Percentiles rank a stretch among this genome's conserved stretches.
Evolutionary conservation across 1,140 invertebrate species (phyloP).

Genomic region (Monochamus saltuarius): DNA sequence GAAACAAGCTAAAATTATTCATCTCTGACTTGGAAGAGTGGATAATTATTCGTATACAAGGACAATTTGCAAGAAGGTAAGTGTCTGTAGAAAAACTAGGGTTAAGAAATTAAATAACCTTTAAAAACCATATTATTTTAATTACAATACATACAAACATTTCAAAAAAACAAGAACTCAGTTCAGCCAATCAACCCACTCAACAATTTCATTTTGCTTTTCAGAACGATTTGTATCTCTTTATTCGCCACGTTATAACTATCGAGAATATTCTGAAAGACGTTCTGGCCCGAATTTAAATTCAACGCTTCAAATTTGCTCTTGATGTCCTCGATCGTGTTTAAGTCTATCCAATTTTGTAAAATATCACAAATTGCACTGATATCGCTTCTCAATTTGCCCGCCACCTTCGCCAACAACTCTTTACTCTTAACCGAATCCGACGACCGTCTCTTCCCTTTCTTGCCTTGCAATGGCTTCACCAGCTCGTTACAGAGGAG

Average conservation of each 20-base stretch:
- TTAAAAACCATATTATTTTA: slow-evolving; percentile 31
- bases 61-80: no score
- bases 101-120: neutral
- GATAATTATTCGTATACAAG: no score
- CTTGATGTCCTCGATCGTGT: slow-evolving; percentile 28
- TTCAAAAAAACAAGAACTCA: slow-evolving; percentile 14
- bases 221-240: slow-evolving; percentile 40
- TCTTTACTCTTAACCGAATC: slow-evolving; percentile 32
- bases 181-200: slow-evolving; percentile 20
- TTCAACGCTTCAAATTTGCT: slow-evolving; percentile 36
- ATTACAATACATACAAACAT: slow-evolving; percentile 26
- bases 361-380: slow-evolving; percentile 34
- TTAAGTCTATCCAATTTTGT: slow-evolving; percentile 29
- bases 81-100: no score
- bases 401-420: slow-evolving; percentile 22
- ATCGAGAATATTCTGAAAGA: slow-evolving; percentile 34
- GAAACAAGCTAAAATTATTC: no score
- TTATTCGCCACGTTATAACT: slow-evolving; percentile 39
- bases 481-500: slow-evolving; percentile 39
- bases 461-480: slow-evolving; percentile 36
- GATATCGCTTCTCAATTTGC: slow-evolving; percentile 35
- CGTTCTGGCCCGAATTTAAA: slow-evolving; percentile 29
- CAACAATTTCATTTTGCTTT: slow-evolving; percentile 40
- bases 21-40: no score
- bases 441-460: slow-evolving; percentile 34